Base-by-base conservation (phyloP, 2,113 vertebrate genomes). In the Sclerurus mexicanus region DNA sequence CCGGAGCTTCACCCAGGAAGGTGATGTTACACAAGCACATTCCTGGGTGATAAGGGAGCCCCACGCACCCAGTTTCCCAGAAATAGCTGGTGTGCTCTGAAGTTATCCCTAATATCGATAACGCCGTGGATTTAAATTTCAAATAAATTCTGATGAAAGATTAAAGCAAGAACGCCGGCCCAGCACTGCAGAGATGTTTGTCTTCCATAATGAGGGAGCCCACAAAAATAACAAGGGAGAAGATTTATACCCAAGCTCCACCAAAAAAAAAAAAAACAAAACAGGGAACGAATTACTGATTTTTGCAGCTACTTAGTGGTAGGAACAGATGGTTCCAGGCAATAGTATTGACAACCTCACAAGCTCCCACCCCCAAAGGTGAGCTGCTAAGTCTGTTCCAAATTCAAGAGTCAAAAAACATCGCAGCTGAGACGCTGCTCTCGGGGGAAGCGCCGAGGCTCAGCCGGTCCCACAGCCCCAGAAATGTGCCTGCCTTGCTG, bases 361-460 rank as follows among this genome's bases (percentile, higher is more conserved):
- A 90, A 80, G 91, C 93, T 91, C 39, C 96, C 95, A 81, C 96
- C 96, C 92, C 77, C 95, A 96, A 87, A 96, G 95, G 96, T 96
- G 93, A 96, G 93, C 90, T 89, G 24, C 89, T 46, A 75, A 78
- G 84, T 47, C 92, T 95, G 92, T 49, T 95, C 92, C 79, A 71
- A 92, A 94, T 37, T 73, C 71, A 79, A 18, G 82, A 93, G 82
- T 68, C 87, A 78, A 71, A 94, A 94, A 85, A 5, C 37, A 24
- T 33, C 10, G 21, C 56, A 87, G 84, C 49, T 10, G 8, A 77
- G 83, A 40, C 24, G 0, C 40, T 0, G 10, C 50, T 72, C 59
- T 17, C 0, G 0, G 24, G 78, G n/a, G 17, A 66, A 52, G 23
- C 0, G 0, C 21, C 1, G 55, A 20, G 31, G 37, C 55, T 53